A percentile compares a stretch with the other conserved stretches of the same genome.
phyloP scores from a whole-genome alignment of 2,888 invertebrate genomes.

The Nasonovia ribisnigri region DNA sequence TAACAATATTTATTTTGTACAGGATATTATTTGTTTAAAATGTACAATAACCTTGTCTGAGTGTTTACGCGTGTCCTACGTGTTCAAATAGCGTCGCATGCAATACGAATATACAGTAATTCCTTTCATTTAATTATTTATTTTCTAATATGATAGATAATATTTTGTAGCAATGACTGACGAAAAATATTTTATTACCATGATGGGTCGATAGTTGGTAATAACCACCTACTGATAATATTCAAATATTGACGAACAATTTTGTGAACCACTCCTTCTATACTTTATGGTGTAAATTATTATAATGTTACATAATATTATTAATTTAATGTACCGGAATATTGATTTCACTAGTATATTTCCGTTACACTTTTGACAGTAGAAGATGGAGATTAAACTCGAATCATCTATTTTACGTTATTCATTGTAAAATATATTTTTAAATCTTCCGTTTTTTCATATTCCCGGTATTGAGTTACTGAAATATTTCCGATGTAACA shows the following conservation, averaged over 20 bases:
- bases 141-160: background rate
- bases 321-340: too few relatives aligned
- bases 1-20: constrained; percentile 9
- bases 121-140: background rate
- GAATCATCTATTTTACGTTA: background rate
- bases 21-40: constrained; percentile 7
- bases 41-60: background rate
- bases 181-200: background rate
- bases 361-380: background rate
- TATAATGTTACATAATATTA: background rate
- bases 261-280: background rate
- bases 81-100: background rate
- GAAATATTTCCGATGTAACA: background rate
- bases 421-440: background rate
- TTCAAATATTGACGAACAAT: background rate
- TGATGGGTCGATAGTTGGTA: background rate
- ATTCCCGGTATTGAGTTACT: background rate
- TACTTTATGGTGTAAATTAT: background rate
- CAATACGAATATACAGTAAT: background rate
- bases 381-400: background rate
- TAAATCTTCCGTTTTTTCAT: background rate
- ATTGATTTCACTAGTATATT: background rate
- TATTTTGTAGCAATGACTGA: background rate
- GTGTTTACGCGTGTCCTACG: background rate
- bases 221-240: background rate